A percentile compares a stretch with the other conserved stretches of the same genome.
These are phyloP conservation scores for Anas flavirostris DNA, from an alignment of 2,797 vertebrate species.

Conservation along the genomic window DNA sequence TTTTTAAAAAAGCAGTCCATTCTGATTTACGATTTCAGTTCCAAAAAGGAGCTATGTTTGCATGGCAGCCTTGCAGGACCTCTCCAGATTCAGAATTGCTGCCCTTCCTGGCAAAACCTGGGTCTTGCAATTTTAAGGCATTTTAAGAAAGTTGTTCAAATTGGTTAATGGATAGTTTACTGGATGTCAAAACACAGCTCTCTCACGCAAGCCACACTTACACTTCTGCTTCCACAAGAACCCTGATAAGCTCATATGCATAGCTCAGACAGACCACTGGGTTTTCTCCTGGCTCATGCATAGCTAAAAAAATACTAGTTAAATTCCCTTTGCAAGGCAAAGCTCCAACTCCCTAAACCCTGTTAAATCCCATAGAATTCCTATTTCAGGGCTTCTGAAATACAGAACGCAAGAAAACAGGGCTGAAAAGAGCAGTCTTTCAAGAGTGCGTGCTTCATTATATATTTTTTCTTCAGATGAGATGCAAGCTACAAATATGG, in stretches of 20 bases:
- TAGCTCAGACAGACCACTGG: not conserved
- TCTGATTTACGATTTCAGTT: not conserved
- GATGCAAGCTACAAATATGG: not conserved
- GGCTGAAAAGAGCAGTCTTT: not conserved
- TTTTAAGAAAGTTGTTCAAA: not conserved
- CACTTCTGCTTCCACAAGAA: not conserved
- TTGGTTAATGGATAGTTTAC: not conserved
- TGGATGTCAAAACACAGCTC: not conserved
- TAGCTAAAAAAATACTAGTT: not conserved
- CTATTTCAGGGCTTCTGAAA: not conserved
- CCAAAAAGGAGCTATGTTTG: not conserved
- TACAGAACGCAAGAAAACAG: not conserved
- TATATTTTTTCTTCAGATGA: not conserved
- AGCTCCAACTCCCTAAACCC: not conserved
- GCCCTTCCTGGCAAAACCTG: not conserved
- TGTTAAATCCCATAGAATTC: not conserved
- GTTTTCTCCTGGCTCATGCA: not conserved
- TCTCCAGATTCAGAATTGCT: not conserved
- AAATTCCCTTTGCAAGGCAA: not conserved
- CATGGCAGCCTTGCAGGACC: not conserved
- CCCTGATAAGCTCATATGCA: rapidly evolving
- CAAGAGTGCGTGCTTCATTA: not conserved
- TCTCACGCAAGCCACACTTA: not conserved
- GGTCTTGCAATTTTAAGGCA: not conserved
- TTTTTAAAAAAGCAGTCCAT: not conserved